Base-by-base conservation (phyloP, 2,888 invertebrate species). In the Acanthosepion lycidas region DNA sequence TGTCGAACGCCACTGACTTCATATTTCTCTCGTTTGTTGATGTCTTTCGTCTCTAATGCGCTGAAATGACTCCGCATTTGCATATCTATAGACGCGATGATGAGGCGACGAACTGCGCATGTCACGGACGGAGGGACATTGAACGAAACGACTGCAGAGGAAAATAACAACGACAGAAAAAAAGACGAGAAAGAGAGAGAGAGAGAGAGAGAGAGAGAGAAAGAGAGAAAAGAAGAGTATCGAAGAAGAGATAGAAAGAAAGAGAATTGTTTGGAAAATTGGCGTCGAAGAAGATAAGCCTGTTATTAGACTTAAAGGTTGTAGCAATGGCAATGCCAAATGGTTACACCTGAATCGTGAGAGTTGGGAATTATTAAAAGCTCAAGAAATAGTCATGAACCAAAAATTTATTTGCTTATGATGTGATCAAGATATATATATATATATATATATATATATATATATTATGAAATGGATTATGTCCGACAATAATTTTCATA, bases 11-110 rank as follows among this genome's bases (percentile, higher is more conserved):
- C 26, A 28, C 28, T 6, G 64, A 64, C 64, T 64, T 64, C 78
- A 78, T 78, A n/a, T 78, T 78, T 78, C 78, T 78, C 78, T 78
- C 78, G 78, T 78, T 78, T 78, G 33, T 78, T n/a, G 78, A 78
- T 33, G 33, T 78, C 78, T 78, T 78, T 78, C 78, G 78, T n/a
- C 78, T 78, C 78, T 78, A 78, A 78, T 78, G 78, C 78, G n/a
- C 4, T 78, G 78, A 78, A 78, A 78, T 6, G 59, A 23, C 3
- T 23, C 23, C 6, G 23, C 59, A 59, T 78, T 78, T 78, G 78
- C 78, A 78, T 78, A 78, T 78, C 78, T 78, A 78, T 78, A 33
- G 78, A 78, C 12, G 78, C 78, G 3, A 23, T 78, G 78, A 78
- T 78, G 78, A 78, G 78, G 78, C 78, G 33, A 15, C 78, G 78